Percentiles rank a stretch among this genome's conserved stretches.
These are phyloP conservation scores for Struthio camelus DNA, from an alignment of 2,113 vertebrate species.

Conservation along the genomic window DNA sequence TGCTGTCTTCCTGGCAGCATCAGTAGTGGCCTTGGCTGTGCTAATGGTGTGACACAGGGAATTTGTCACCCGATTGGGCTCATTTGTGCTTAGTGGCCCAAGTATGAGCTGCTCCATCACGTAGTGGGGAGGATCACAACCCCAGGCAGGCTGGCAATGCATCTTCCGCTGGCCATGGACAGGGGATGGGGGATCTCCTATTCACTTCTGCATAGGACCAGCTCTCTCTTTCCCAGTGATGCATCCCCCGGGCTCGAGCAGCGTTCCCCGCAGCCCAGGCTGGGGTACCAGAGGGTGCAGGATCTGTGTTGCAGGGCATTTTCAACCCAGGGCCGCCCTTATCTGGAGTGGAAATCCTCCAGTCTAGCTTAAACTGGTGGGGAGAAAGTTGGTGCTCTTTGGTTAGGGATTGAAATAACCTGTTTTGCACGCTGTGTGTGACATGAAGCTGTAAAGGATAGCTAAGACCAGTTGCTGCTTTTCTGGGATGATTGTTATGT, in stretches of 20 bases:
- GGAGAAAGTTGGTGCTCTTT: background rate
- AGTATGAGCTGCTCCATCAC: background rate
- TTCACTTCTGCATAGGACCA: no score
- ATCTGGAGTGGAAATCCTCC: background rate
- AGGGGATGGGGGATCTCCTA: no score
- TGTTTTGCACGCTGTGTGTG: background rate
- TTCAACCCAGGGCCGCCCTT: background rate
- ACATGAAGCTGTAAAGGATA: background rate
- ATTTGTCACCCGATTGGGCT: no score
- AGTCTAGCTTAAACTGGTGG: background rate
- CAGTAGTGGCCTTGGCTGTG: no score
- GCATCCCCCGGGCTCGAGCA: no score
- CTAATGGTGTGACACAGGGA: no score
- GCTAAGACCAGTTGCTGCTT: background rate
- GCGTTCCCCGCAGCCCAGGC: no score
- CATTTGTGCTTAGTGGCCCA: no score
- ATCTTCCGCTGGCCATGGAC: no score
- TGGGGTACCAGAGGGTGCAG: background rate
- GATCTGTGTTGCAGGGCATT: background rate
- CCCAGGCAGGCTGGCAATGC: background rate
- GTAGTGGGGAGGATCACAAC: background rate
- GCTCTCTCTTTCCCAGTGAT: no score
- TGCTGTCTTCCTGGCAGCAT: no score
- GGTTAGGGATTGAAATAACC: background rate
- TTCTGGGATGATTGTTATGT: background rate